phyloP scores from a whole-genome alignment of 2,113 vertebrate species.

The Herpailurus yagouaroundi region DNA sequence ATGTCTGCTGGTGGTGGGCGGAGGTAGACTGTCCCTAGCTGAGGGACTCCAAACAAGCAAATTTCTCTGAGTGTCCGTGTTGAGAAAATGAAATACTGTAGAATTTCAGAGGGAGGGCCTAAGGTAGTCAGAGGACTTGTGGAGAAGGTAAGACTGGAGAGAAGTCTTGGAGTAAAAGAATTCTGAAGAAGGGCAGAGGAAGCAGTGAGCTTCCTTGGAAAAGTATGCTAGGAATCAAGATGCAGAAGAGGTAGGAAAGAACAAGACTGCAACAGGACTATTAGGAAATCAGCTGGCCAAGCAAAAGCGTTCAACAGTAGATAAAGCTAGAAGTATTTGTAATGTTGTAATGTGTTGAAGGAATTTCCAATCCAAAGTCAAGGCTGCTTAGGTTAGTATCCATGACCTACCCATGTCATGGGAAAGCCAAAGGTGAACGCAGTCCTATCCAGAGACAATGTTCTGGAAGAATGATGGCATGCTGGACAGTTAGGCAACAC shows the following conservation, averaged over 20 bases:
- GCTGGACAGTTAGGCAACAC: neutral
- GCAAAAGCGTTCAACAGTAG: neutral
- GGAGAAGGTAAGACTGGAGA: neutral
- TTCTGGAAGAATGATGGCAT: neutral
- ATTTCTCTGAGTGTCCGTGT: neutral
- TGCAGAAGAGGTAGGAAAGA: neutral
- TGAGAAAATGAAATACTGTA: neutral
- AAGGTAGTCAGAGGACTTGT: neutral
- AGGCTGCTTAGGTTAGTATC: neutral
- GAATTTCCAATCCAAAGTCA: neutral
- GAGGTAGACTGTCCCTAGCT: neutral
- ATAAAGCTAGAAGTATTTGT: neutral
- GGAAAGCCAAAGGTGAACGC: neutral
- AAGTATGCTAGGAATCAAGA: neutral
- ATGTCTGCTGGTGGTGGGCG: neutral
- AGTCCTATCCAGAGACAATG: neutral
- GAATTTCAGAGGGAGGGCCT: neutral
- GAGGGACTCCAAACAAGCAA: neutral
- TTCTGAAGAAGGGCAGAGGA: neutral
- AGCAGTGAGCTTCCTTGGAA: neutral
- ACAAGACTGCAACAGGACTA: neutral
- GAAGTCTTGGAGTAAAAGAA: neutral
- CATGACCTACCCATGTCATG: neutral
- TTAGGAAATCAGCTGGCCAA: neutral
- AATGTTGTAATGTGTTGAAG: neutral